Conservation (phyloP, 2,888 invertebrate genomes). For the Atethmia centrago region DNA sequence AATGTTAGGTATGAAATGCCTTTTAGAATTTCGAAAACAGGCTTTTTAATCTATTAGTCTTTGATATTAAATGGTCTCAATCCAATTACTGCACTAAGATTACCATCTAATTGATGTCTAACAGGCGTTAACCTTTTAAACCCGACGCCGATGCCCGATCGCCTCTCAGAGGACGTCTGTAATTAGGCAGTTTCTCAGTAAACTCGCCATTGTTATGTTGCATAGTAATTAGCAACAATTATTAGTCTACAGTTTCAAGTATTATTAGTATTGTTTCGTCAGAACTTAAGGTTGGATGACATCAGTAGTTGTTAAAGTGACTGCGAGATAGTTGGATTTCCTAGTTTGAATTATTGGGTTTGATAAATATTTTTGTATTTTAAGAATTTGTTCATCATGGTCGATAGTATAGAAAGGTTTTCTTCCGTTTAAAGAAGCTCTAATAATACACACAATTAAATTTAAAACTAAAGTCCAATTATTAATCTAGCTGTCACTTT, state of each 20-base stretch:
- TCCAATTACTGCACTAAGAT: constrained; percentile 13
- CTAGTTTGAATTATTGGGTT: not conserved
- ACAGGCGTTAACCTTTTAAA: constrained; percentile 2
- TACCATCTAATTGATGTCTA: constrained; percentile 14
- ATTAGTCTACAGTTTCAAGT: not conserved
- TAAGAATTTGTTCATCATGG: not conserved
- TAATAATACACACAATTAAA: not conserved
- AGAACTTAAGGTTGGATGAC: not conserved
- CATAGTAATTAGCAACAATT: not conserved
- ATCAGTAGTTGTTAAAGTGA: constrained; percentile 1
- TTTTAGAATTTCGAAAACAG: not conserved
- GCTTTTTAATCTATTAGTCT: not conserved
- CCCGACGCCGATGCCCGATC: constrained; percentile 1
- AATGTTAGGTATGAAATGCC: not conserved
- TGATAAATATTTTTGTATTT: not conserved
- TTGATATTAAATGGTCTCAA: not conserved
- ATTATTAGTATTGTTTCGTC: not conserved
- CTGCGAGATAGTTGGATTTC: not conserved
- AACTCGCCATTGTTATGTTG: not conserved
- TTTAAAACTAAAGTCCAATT: not conserved
- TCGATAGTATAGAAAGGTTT: too few species aligned
- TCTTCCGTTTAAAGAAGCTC: not conserved
- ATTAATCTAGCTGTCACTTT: too few species aligned
- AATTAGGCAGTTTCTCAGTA: constrained; percentile 1
- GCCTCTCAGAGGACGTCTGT: constrained; percentile 21